Evolutionary conservation across 1,140 invertebrate genomes (phyloP).

Genomic region (Bombyx mori): ASM3026992v2 NC_085119.1:9515001-9515500

Average conservation of each 20-base stretch:
- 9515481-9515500: too few species aligned
- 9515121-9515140: too few species aligned
- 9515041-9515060: too few species aligned
- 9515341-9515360: constrained; percentile 31
- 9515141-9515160: background rate
- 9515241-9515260: constrained; percentile 39
- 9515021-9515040: too few species aligned
- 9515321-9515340: constrained; percentile 38
- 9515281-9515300: constrained; percentile 60
- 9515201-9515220: constrained; percentile 56
- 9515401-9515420: constrained; percentile 10
- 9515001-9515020: too few species aligned
- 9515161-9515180: constrained; percentile 23
- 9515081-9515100: too few species aligned
- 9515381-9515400: constrained; percentile 17
- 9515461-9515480: too few species aligned
- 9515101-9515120: too few species aligned
- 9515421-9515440: background rate
- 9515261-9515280: constrained; percentile 67
- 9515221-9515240: constrained; percentile 24
- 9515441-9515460: too few species aligned
- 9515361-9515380: constrained; percentile 21
- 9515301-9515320: constrained; percentile 61
- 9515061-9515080: too few species aligned
- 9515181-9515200: constrained; percentile 39